phyloP scores from a whole-genome alignment of 2,797 vertebrate genomes.

The Phoxinus dragarum region DNA sequence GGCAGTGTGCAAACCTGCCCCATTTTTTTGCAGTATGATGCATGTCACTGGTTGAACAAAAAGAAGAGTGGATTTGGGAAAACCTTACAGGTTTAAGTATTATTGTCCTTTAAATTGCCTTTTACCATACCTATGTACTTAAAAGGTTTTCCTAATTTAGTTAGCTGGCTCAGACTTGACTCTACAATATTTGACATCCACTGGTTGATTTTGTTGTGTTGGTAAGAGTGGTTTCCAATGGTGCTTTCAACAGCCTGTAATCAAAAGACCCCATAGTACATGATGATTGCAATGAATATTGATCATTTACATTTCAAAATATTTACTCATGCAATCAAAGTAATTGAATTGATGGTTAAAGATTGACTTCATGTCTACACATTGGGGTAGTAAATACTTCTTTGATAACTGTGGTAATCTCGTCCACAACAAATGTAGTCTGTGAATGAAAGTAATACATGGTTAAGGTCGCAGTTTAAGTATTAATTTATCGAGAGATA shows the following conservation, averaged over 20 bases:
- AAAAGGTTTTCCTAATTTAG: conserved; percentile 63
- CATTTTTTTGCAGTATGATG: conserved; percentile 95
- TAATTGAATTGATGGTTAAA: not conserved
- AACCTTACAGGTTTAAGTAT: not conserved
- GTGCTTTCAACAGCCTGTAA: conserved; percentile 57
- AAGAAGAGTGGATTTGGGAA: not conserved
- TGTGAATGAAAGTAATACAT: conserved; percentile 12
- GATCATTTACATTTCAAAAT: not conserved
- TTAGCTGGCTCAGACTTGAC: conserved; percentile 59
- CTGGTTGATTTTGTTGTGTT: conserved; percentile 56
- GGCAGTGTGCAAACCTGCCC: conserved; percentile 92
- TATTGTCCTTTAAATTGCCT: not conserved
- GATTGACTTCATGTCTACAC: not conserved
- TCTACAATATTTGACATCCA: conserved; percentile 62
- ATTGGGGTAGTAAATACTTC: conserved; percentile 41
- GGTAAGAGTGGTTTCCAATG: conserved; percentile 57
- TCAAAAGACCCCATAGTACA: not conserved
- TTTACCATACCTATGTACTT: conserved; percentile 60
- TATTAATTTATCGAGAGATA: not conserved
- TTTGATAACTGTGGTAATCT: conserved; percentile 63
- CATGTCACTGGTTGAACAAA: conserved; percentile 82
- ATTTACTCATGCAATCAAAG: not conserved
- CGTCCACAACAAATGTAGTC: conserved; percentile 64
- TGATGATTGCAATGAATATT: conserved; percentile 7
- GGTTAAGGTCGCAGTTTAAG: not conserved